A percentile compares a stretch with the other conserved stretches of the same genome.
These are phyloP conservation scores for Drosophila histrio DNA, from an alignment of 2,888 invertebrate genomes.

Conservation along the genomic window DNA sequence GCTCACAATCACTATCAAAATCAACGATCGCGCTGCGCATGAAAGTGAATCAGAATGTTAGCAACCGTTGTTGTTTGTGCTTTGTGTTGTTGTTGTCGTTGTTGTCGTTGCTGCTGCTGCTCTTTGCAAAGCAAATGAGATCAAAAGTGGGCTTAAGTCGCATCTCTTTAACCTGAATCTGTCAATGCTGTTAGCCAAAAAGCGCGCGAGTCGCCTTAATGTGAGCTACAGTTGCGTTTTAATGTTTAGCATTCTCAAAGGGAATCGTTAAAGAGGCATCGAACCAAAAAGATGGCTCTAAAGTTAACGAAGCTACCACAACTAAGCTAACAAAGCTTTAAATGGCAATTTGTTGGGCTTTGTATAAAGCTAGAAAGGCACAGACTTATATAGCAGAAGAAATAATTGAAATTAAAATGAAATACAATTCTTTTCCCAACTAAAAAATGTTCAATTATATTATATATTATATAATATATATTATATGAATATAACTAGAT, in stretches of 20 bases:
- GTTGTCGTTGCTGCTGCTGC: conserved; percentile 18
- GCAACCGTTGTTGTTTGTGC: conserved; percentile 21
- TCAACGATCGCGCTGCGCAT: conserved; percentile 68
- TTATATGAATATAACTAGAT: too few species aligned
- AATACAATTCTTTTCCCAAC: too few species aligned
- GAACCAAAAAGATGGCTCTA: conserved; percentile 4
- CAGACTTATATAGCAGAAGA: too few species aligned
- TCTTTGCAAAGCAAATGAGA: conserved; percentile 74
- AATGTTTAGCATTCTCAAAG: conserved; percentile 17
- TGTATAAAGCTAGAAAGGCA: too few species aligned
- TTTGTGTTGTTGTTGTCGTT: conserved; percentile 26
- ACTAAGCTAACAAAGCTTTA: not conserved
- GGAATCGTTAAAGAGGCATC: conserved; percentile 10
- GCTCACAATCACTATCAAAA: conserved; percentile 48
- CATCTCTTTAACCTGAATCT: conserved; percentile 76
- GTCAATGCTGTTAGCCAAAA: conserved; percentile 52
- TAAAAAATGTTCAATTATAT: too few species aligned
- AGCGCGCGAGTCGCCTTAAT: conserved; percentile 27
- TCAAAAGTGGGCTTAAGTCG: conserved; percentile 76
- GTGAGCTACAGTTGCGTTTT: conserved; percentile 12
- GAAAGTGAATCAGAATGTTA: conserved; percentile 78
- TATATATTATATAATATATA: too few species aligned
- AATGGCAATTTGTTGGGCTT: not conserved
- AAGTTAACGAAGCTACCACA: conserved; percentile 1
- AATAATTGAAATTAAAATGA: too few species aligned